Evolutionary conservation across 2,888 invertebrate genomes (phyloP).

Genomic region (Chymomyza caudatula): DNA sequence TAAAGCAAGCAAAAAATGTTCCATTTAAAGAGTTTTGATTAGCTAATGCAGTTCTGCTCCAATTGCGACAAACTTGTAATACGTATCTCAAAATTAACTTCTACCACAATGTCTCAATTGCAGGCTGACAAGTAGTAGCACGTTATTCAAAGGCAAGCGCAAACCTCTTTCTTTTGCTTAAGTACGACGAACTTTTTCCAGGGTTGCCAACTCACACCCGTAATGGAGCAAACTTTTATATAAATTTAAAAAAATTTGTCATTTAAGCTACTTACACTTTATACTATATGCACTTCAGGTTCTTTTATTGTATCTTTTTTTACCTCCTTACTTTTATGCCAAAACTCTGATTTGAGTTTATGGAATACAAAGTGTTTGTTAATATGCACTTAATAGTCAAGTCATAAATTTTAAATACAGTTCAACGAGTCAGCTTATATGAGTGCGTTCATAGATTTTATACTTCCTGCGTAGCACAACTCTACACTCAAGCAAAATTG

Average conservation of each 20-base stretch:
- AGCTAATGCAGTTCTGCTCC: conserved; percentile 60
- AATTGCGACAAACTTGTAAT: conserved; percentile 36
- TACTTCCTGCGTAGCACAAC: neutral
- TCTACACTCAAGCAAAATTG: neutral
- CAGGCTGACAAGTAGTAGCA: conserved; percentile 11
- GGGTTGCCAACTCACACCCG: conserved; percentile 1
- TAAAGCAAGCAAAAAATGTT: neutral
- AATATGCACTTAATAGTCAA: conserved; percentile 73
- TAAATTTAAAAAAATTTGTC: conserved; percentile 47
- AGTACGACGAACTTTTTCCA: conserved; percentile 20
- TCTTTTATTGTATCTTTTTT: conserved; percentile 3
- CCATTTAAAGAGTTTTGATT: conserved; percentile 48
- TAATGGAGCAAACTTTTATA: conserved; percentile 42
- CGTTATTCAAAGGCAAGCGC: conserved; percentile 15
- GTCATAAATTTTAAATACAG: conserved; percentile 73
- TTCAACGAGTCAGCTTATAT: conserved; percentile 64
- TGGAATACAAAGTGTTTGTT: conserved; percentile 32
- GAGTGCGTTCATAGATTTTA: neutral
- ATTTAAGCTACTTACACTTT: conserved; percentile 17
- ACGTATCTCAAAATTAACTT: neutral
- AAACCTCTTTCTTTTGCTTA: conserved; percentile 22
- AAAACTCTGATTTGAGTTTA: conserved; percentile 22
- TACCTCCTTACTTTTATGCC: neutral
- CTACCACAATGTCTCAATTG: conserved; percentile 38
- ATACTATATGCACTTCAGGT: neutral